Percentiles rank a stretch among this genome's conserved stretches.
These are phyloP conservation scores for Lasioglossum lativentre DNA, from an alignment of 2,888 invertebrate species.

Conservation along the genomic window DNA sequence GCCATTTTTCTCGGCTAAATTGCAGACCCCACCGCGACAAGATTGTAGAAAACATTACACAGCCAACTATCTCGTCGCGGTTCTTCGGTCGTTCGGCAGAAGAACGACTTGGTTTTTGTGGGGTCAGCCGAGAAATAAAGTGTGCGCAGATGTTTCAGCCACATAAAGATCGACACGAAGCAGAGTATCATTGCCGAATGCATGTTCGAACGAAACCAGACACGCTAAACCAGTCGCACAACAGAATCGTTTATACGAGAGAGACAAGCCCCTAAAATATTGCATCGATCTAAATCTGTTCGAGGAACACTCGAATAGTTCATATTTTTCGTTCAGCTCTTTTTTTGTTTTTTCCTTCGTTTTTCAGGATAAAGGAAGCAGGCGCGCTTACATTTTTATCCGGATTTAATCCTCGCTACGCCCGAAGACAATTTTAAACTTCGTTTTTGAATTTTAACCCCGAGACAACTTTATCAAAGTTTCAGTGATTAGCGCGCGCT, in stretches of 20 bases:
- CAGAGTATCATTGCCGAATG: constrained; percentile 3
- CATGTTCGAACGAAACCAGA: not conserved
- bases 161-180: not conserved
- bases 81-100: not conserved
- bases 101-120: not conserved
- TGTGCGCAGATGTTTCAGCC: not conserved
- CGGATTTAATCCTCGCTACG: not conserved
- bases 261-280: not conserved
- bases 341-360: not conserved
- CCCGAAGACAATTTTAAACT: not conserved
- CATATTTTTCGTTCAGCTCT: not conserved
- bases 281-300: not conserved
- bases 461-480: constrained; percentile 1
- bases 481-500: not conserved
- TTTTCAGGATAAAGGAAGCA: too few relatives aligned
- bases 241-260: not conserved
- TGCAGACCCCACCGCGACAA: not conserved
- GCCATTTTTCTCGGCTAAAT: not conserved
- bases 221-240: not conserved
- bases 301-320: not conserved
- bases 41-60: constrained; percentile 6
- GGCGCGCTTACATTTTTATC: not conserved
- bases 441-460: not conserved
- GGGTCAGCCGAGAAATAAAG: constrained; percentile 4
- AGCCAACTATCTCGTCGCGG: not conserved